Conservation (phyloP, 2,888 invertebrate species). For the Pachydiplax longipennis region DNA sequence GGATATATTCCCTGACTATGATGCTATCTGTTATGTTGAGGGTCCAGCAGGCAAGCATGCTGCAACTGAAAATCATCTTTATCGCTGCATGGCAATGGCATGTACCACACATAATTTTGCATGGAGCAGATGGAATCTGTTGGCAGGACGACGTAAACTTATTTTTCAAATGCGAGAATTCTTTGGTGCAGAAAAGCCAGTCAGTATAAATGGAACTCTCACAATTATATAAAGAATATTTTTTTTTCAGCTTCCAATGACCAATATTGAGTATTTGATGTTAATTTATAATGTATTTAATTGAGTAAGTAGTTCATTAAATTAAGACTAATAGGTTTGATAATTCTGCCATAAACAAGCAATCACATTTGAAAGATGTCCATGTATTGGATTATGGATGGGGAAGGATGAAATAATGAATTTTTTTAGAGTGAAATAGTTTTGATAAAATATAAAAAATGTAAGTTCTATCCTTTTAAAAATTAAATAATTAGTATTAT, state of each 20-base stretch:
- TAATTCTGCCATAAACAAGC: too few species aligned
- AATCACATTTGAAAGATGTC: too few species aligned
- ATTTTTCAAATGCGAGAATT: conserved; percentile 73
- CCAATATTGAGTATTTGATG: too few species aligned
- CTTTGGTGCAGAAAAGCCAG: conserved; percentile 54
- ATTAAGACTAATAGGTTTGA: too few species aligned
- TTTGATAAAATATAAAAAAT: too few species aligned
- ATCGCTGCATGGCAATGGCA: conserved; percentile 79
- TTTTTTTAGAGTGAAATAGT: too few species aligned
- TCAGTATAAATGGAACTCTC: conserved; percentile 47
- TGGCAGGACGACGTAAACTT: conserved; percentile 68
- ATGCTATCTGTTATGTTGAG: conserved; percentile 69
- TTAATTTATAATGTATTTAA: too few species aligned
- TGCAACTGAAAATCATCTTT: conserved; percentile 76
- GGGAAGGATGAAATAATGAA: too few species aligned
- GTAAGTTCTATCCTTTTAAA: too few species aligned
- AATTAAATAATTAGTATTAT: too few species aligned
- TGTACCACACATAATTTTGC: conserved; percentile 78
- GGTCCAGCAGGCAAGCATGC: conserved; percentile 67
- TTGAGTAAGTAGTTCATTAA: too few species aligned
- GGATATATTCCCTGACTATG: conserved; percentile 83
- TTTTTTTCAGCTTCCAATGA: background rate
- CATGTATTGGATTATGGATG: too few species aligned
- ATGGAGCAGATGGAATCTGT: conserved; percentile 77
- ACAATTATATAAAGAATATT: background rate